Evolutionary conservation across 2,113 vertebrate species (phyloP).

Genomic region (Pycnonotus jocosus): DNA sequence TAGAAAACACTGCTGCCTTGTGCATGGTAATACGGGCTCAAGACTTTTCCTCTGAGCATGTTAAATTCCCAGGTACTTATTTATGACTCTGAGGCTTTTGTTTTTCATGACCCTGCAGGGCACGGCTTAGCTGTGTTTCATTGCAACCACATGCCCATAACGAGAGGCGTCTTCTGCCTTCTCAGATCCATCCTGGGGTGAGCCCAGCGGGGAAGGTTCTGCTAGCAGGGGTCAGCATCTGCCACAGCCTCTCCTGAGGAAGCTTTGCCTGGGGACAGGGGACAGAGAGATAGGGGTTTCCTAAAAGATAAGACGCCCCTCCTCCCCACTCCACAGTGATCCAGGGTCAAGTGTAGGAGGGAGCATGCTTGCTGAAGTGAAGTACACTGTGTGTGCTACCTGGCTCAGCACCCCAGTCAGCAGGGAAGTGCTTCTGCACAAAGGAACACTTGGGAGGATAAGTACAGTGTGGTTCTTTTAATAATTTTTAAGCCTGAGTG

Average conservation of each 20-base stretch:
- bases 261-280: neutral
- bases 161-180: accelerated
- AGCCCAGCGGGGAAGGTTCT: neutral
- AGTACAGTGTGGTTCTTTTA: neutral
- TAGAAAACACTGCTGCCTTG: neutral
- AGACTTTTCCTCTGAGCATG: neutral
- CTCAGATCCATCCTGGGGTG: neutral
- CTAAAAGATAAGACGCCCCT: accelerated
- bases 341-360: neutral
- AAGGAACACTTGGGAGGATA: neutral
- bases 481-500: neutral
- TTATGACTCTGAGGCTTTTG: neutral
- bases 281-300: neutral
- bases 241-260: neutral
- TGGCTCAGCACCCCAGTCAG: neutral
- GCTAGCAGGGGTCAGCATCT: neutral
- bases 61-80: neutral
- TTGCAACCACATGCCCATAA: neutral
- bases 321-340: accelerated
- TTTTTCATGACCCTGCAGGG: neutral
- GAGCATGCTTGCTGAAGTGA: neutral
- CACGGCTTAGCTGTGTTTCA: neutral
- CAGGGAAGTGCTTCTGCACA: neutral
- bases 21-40: neutral
- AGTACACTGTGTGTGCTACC: neutral